A percentile compares a stretch with the other conserved stretches of the same genome.
Conservation (phyloP, 2,797 vertebrate species). For the Periophthalmus magnuspinnatus region DNA sequence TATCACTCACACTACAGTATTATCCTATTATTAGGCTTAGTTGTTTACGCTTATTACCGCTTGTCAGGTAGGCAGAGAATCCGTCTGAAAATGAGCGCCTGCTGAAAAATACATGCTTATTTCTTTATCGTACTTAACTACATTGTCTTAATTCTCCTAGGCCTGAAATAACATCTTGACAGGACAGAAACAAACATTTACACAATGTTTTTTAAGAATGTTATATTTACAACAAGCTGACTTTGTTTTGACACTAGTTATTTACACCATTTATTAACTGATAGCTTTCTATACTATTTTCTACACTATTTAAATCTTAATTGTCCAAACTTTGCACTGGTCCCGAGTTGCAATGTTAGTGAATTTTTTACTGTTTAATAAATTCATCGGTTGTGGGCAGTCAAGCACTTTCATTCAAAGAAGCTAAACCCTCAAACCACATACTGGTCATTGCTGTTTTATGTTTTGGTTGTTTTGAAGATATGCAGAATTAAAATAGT, state of each 20-base stretch:
- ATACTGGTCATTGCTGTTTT: too few relatives aligned
- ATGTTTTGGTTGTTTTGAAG: too few relatives aligned
- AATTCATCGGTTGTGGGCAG: too few relatives aligned
- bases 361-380: background rate
- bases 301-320: background rate
- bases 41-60: slow-evolving; percentile 83
- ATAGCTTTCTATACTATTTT: background rate
- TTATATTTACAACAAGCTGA: slow-evolving; percentile 21
- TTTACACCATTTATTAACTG: background rate
- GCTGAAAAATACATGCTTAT: slow-evolving; percentile 69
- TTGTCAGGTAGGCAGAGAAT: slow-evolving; percentile 83
- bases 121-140: slow-evolving; percentile 71
- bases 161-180: slow-evolving; percentile 63
- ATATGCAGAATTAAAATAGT: too few relatives aligned
- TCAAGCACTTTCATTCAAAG: too few relatives aligned
- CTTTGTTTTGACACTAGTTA: slow-evolving; percentile 22
- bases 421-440: background rate
- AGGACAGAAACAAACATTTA: slow-evolving; percentile 61
- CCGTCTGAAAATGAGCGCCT: slow-evolving; percentile 74
- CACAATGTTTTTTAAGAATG: slow-evolving; percentile 39
- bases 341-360: background rate
- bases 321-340: background rate
- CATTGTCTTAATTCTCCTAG: slow-evolving; percentile 68
- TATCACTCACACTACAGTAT: slow-evolving; percentile 81
- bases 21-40: slow-evolving; percentile 89